Evolutionary conservation across 2,113 vertebrate genomes (phyloP), one percentile per base, ranked within the genome.

Genomic region (Anser cygnoides): DNA sequence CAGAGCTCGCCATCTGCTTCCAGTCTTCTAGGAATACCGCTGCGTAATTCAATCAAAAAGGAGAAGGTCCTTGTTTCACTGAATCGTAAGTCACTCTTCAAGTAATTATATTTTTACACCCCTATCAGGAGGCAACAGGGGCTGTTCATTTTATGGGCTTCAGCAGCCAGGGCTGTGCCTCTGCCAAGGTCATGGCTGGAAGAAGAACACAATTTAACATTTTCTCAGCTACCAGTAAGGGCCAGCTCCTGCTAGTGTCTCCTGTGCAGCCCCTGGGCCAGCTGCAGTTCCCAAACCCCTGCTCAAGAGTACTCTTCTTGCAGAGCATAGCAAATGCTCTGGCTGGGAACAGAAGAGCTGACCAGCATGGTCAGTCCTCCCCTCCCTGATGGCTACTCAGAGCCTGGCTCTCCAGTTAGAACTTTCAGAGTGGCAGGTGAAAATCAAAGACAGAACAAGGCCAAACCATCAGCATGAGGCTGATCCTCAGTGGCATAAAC

Each of bases 91-190:
- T 95, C 96, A 92, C 93, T 95, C 70, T 59, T 95, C 86, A 85
- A 96, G 96, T 94, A 97, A 97, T 97, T 97, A 97, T 95, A 81
- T 96, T 97, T 97, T 97, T 97, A 97, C 97, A 92, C 89, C 91
- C 72, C 95, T 95, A 96, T 95, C 95, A 97, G 96, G 91, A 97
- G 92, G 93, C 90, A 97, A 94, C 89, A 94, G 87, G 80, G 80
- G 65, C 92, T 96, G 88, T 92, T 96, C 92, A 85, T 96, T 97
- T 98, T 93, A 97, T 88, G 84, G 87, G 83, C 63, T 96, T 75
- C 44, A 94, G 74, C 91, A 91, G 79, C 73, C 92, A 80, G 91
- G 72, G 85, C 78, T 31, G 1, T 84, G 70, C 77, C 80, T 85
- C 80, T 86, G 91, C 89, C 93, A 96, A 97, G 94, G 97, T 97